phyloP scores from a whole-genome alignment of 2,113 vertebrate species.

The Notothenia coriiceps region DNA sequence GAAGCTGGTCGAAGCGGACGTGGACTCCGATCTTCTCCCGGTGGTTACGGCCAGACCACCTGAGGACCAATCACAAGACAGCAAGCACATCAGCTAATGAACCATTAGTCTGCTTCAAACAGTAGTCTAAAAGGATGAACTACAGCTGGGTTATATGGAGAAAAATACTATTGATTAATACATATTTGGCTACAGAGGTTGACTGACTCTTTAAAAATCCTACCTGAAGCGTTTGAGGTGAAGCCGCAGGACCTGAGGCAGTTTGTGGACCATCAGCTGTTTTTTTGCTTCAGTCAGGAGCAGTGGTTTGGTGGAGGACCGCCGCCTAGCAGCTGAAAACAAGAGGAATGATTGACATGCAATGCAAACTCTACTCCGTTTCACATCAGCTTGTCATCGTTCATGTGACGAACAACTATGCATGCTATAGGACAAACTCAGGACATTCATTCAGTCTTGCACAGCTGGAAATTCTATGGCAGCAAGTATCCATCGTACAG shows the following conservation, averaged over 20 bases:
- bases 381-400: background rate
- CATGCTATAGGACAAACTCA: background rate
- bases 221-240: constrained; percentile 99
- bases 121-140: background rate
- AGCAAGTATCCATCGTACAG: too few relatives aligned
- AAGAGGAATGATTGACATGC: background rate
- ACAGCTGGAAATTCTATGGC: too few relatives aligned
- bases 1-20: constrained; percentile 96
- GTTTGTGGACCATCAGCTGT: constrained; percentile 97
- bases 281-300: constrained; percentile 96
- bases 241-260: constrained; percentile 98
- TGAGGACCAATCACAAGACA: constrained; percentile 64
- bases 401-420: too few relatives aligned
- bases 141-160: too few relatives aligned
- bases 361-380: background rate
- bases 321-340: constrained; percentile 90
- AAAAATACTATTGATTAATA: too few relatives aligned
- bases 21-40: constrained; percentile 99
- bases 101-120: background rate
- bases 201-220: constrained; percentile 23
- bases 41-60: constrained; percentile 99
- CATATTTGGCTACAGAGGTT: background rate
- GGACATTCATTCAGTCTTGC: too few relatives aligned
- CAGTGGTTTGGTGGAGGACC: constrained; percentile 92
- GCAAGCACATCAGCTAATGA: background rate